Conservation (phyloP, 2,888 invertebrate species). For the Aplocera efformata region DNA sequence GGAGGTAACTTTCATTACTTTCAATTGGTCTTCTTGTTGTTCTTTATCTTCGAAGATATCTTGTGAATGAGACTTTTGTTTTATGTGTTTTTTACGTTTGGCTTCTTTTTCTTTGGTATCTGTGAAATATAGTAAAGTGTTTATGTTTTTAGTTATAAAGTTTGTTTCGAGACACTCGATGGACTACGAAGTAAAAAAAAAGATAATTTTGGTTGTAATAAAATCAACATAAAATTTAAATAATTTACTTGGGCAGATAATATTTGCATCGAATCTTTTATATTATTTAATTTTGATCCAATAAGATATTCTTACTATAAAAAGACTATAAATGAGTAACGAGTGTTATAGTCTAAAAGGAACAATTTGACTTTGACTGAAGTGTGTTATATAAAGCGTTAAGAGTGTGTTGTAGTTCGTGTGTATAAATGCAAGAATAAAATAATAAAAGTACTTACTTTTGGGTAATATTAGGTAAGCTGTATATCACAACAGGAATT, state of each 20-base stretch:
- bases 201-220: not conserved
- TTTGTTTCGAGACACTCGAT: constrained; percentile 1
- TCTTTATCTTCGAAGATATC: constrained; percentile 36
- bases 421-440: constrained; percentile 16
- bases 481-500: constrained; percentile 25
- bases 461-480: constrained; percentile 7
- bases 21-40: constrained; percentile 34
- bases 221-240: no score
- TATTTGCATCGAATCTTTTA: no score
- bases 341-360: no score
- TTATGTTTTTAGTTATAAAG: constrained; percentile 8
- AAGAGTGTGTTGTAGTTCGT: constrained; percentile 26
- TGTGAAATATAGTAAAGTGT: constrained; percentile 66
- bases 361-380: not conserved
- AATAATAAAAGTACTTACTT: constrained; percentile 17
- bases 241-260: no score
- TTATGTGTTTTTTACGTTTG: constrained; percentile 59
- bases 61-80: constrained; percentile 47
- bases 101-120: constrained; percentile 60
- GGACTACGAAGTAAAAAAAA: not conserved
- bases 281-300: no score
- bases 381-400: constrained; percentile 10
- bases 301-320: no score
- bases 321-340: no score
- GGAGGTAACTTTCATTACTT: constrained; percentile 37